Conservation (phyloP, 2,113 vertebrate species). For the Alethe diademata region DNA sequence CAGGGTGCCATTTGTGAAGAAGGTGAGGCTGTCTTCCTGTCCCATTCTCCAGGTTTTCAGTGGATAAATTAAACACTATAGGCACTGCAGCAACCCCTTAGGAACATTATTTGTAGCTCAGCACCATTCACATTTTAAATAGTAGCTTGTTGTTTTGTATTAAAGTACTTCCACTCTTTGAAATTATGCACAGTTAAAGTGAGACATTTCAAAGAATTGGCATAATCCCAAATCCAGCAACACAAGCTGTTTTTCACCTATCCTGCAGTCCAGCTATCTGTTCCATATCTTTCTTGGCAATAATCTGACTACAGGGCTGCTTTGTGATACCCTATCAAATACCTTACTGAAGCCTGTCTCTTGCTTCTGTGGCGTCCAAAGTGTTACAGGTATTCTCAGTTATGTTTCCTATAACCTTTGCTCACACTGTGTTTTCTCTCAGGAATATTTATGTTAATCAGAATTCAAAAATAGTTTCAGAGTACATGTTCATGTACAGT, state of each 20-base stretch:
- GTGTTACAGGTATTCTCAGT: not conserved
- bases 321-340: not conserved
- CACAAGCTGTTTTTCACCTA: not conserved
- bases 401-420: not conserved
- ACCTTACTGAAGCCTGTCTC: not conserved
- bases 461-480: not conserved
- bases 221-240: not conserved
- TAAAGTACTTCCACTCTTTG: not conserved
- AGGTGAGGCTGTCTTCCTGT: rapidly evolving
- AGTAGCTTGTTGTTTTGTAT: not conserved
- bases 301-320: not conserved
- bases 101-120: not conserved
- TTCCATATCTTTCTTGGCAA: not conserved
- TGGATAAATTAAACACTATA: not conserved
- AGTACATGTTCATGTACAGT: not conserved
- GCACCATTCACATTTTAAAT: not conserved
- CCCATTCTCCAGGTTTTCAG: not conserved
- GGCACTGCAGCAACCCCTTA: not conserved
- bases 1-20: no score
- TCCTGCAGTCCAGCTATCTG: not conserved
- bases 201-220: not conserved
- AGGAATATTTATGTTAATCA: not conserved
- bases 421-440: not conserved
- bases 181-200: not conserved
- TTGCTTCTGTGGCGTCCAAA: not conserved